phyloP scores from a whole-genome alignment of 2,797 vertebrate species.

The Coregonus suidteri region DNA sequence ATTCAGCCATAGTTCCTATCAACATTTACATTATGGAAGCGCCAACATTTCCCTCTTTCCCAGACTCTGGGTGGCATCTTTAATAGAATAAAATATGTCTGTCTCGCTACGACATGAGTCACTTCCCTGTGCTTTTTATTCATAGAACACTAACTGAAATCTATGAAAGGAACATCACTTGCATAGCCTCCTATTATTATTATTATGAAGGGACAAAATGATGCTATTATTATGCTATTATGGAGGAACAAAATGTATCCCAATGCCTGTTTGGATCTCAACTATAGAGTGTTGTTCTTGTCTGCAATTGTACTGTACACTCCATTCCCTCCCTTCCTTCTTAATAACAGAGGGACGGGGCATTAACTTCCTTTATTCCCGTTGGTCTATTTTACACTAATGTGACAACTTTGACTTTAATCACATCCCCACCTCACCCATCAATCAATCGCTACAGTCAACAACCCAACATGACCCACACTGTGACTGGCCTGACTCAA shows the following conservation, averaged over 20 bases:
- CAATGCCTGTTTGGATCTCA: background rate
- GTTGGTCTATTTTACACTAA: background rate
- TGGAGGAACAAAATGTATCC: background rate
- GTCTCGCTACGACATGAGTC: background rate
- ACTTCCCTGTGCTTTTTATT: background rate
- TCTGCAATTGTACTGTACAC: background rate
- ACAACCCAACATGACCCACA: no score
- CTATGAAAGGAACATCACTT: background rate
- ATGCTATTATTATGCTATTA: background rate
- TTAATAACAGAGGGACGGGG: background rate
- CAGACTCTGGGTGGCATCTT: background rate
- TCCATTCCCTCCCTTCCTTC: background rate
- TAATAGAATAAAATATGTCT: background rate
- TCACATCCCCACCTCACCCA: background rate
- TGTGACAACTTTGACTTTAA: background rate
- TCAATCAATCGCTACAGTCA: background rate
- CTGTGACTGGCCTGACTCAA: background rate
- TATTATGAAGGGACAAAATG: background rate
- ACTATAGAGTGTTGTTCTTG: background rate
- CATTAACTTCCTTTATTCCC: background rate
- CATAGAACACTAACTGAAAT: background rate
- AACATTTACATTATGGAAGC: background rate
- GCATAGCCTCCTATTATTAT: no score
- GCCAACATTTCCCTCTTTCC: background rate
- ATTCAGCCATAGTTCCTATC: background rate